phyloP scores from a whole-genome alignment of 2,113 vertebrate genomes.

The Heterocephalus glaber region DNA sequence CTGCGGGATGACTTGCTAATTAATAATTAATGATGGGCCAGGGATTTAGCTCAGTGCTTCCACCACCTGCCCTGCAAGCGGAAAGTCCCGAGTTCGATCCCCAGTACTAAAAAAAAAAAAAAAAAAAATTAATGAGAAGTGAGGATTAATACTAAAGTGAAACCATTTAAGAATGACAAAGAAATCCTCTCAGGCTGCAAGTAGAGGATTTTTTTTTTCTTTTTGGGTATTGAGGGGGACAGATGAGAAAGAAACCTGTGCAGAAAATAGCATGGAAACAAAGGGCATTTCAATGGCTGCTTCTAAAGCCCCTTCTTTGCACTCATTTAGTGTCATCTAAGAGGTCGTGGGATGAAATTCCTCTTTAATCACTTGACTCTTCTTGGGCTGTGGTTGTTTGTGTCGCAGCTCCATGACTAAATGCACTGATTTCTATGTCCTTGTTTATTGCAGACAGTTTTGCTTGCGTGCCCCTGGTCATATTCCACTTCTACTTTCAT shows the following conservation, averaged over 20 bases:
- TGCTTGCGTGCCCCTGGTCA: background rate
- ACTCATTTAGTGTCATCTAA: slow-evolving; percentile 1
- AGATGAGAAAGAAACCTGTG: slow-evolving; percentile 41
- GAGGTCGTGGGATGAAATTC: slow-evolving; percentile 43
- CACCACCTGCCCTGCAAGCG: too few species aligned
- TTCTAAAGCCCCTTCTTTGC: slow-evolving; percentile 61
- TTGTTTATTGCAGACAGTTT: background rate
- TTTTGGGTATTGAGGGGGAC: background rate
- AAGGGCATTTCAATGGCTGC: background rate
- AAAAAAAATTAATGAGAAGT: background rate
- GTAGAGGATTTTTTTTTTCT: background rate
- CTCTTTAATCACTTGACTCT: slow-evolving; percentile 37
- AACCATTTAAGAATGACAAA: background rate
- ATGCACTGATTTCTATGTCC: background rate
- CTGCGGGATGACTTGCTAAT: background rate
- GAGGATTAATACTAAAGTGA: background rate
- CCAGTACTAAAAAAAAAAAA: too few species aligned
- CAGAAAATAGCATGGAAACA: background rate
- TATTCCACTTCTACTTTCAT: background rate
- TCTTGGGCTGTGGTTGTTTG: background rate
- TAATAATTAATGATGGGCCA: background rate
- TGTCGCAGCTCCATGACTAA: background rate
- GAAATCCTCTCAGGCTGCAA: background rate
- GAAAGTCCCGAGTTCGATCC: too few species aligned
- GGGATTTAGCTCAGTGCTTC: too few species aligned